These are phyloP conservation scores for Peromyscus californicus DNA, from an alignment of 2,113 vertebrate genomes.

Conservation along the genomic window DNA sequence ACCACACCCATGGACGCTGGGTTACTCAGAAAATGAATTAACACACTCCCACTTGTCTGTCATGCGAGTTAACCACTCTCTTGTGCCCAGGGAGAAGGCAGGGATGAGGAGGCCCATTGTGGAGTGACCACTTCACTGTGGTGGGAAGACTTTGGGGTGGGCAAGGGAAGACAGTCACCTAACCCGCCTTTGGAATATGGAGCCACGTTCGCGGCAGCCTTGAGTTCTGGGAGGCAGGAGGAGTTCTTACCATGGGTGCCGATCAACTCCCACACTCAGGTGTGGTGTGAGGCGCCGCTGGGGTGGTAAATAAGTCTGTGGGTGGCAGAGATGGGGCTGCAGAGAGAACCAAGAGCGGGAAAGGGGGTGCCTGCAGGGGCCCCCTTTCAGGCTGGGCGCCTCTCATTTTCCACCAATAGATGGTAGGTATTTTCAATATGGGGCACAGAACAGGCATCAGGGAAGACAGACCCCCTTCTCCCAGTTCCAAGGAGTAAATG, in stretches of 20 bases:
- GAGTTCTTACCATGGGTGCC: not conserved
- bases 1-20: not conserved
- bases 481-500: too few species aligned
- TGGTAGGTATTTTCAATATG: rapidly evolving
- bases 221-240: not conserved
- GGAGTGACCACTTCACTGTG: not conserved
- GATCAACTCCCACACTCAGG: not conserved
- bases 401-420: not conserved
- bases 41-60: rapidly evolving
- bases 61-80: rapidly evolving
- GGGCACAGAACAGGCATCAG: not conserved
- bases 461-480: not conserved
- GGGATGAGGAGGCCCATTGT: too few species aligned
- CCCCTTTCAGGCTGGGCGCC: too few species aligned
- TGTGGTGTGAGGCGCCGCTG: not conserved
- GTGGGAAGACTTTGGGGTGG: not conserved
- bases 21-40: rapidly evolving
- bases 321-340: not conserved
- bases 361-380: not conserved
- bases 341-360: not conserved
- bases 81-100: not conserved
- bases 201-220: not conserved
- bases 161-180: too few species aligned
- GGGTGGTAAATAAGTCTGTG: not conserved
- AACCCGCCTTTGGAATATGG: rapidly evolving